Conservation (phyloP, 2,888 invertebrate genomes). For the Tortricodes alternella region DNA sequence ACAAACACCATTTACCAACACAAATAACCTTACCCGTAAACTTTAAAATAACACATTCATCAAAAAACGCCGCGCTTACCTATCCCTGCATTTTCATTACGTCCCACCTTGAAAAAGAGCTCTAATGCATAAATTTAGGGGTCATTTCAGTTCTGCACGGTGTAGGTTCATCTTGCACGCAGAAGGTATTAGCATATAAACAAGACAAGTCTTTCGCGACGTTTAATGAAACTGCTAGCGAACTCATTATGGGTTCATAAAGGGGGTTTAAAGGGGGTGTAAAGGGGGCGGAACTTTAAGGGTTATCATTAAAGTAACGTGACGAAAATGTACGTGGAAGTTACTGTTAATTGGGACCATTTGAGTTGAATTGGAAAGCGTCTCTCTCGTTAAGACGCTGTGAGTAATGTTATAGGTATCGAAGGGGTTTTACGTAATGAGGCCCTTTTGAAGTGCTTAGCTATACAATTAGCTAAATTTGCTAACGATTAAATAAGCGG, state of each 20-base stretch:
- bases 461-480: too few relatives aligned
- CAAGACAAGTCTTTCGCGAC: slow-evolving; percentile 51
- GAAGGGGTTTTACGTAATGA: too few relatives aligned
- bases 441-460: too few relatives aligned
- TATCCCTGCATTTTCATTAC: slow-evolving; percentile 18
- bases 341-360: slow-evolving; percentile 6
- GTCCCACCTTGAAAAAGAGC: neutral
- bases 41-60: slow-evolving; percentile 23
- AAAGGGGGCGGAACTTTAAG: neutral
- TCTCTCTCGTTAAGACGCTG: too few relatives aligned
- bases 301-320: slow-evolving; percentile 13
- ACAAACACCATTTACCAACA: slow-evolving; percentile 6
- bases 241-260: slow-evolving; percentile 50
- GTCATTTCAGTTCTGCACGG: neutral
- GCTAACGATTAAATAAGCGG: too few relatives aligned
- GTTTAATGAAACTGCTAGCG: slow-evolving; percentile 56
- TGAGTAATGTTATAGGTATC: too few relatives aligned
- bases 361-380: neutral
- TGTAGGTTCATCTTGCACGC: slow-evolving; percentile 39
- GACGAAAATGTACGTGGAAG: neutral
- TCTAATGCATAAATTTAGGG: neutral
- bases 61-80: slow-evolving; percentile 21
- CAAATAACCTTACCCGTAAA: slow-evolving; percentile 16
- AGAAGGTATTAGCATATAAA: slow-evolving; percentile 66
- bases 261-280: slow-evolving; percentile 20